A percentile compares a stretch with the other conserved stretches of the same genome.
These are phyloP conservation scores for Xylota sylvarum DNA, from an alignment of 2,888 invertebrate species.

Conservation along the genomic window DNA sequence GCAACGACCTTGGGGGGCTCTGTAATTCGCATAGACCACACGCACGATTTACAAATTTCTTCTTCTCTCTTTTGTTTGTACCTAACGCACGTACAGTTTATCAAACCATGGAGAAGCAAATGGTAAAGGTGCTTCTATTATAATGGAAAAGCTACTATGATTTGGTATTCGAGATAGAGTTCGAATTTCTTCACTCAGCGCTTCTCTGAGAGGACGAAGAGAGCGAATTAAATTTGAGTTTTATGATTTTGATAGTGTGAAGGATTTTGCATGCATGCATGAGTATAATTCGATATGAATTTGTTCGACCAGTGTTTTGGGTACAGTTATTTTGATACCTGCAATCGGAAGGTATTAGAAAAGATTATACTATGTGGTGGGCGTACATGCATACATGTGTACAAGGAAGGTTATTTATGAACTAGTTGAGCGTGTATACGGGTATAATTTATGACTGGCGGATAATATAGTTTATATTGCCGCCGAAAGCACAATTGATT, in stretches of 20 bases:
- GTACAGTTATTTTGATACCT: conserved; percentile 1
- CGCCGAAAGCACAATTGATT: not conserved
- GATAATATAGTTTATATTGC: not conserved
- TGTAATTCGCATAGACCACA: conserved; percentile 19
- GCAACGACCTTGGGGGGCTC: conserved; percentile 22
- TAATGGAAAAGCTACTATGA: not conserved
- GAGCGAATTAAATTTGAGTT: conserved; percentile 2
- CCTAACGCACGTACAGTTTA: not conserved
- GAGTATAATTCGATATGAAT: not conserved
- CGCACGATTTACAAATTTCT: conserved; percentile 5
- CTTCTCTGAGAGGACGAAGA: not conserved
- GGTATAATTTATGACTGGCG: conserved; percentile 1
- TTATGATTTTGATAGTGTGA: not conserved
- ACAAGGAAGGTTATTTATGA: not conserved
- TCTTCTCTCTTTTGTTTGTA: not conserved
- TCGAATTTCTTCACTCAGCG: not conserved
- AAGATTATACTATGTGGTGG: not conserved
- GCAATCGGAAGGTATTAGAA: not conserved
- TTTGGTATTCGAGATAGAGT: not conserved
- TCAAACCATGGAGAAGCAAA: not conserved
- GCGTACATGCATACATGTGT: not conserved
- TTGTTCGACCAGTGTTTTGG: conserved; percentile 11
- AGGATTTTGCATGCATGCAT: not conserved
- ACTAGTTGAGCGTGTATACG: not conserved
- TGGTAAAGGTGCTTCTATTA: not conserved